phyloP scores from a whole-genome alignment of 1,140 invertebrate genomes.

The Conus betulinus region DNA sequence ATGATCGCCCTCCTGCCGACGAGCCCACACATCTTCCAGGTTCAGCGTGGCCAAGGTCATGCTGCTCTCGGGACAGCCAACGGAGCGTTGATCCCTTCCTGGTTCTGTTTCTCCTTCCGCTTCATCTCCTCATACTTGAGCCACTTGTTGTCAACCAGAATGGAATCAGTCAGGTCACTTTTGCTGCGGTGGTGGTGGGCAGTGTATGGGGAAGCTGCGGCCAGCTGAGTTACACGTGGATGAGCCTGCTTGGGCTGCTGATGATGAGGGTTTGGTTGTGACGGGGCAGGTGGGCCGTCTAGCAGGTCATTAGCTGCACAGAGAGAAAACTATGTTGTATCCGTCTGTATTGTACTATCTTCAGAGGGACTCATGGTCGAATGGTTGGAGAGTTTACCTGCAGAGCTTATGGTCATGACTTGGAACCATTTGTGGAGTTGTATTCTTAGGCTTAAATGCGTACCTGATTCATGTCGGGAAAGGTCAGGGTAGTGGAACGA shows the following conservation, averaged over 20 bases:
- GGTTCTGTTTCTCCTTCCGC: constrained; percentile 25
- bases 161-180: constrained; percentile 61
- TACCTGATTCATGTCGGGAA: no score
- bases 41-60: constrained; percentile 59
- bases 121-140: constrained; percentile 56
- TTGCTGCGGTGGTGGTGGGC: constrained; percentile 58
- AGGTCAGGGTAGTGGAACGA: no score
- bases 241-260: not conserved
- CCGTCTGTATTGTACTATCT: no score
- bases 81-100: constrained; percentile 44
- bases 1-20: not conserved
- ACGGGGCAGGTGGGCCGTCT: not conserved
- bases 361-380: no score
- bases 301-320: constrained; percentile 45
- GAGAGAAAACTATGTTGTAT: not conserved
- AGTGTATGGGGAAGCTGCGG: not conserved
- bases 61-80: constrained; percentile 59
- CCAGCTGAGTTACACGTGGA: not conserved
- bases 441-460: no score
- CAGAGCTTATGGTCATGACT: no score
- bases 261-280: not conserved
- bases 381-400: no score
- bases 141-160: constrained; percentile 56
- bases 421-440: no score
- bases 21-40: constrained; percentile 51